Percentiles rank a stretch among this genome's conserved stretches.
Evolutionary conservation across 2,797 vertebrate species (phyloP).

Genomic region (Synaphobranchus kaupii): DNA sequence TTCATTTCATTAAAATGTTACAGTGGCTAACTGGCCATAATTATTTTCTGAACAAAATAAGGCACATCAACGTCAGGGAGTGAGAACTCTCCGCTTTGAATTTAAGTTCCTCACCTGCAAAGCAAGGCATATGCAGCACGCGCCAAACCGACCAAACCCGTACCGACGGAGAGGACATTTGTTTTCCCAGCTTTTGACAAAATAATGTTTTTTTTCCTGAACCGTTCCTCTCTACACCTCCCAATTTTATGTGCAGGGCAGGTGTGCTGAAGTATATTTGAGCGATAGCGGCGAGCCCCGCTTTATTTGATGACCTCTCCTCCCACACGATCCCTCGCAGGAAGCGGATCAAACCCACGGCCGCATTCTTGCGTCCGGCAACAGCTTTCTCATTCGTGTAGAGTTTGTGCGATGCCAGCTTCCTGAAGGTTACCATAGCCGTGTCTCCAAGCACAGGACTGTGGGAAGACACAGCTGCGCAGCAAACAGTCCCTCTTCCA

Average conservation of each 20-base stretch:
- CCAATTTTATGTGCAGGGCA: not conserved
- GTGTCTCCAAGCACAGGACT: constrained; percentile 6
- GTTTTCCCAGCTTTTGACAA: no score
- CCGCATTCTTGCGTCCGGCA: constrained; percentile 18
- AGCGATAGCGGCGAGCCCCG: not conserved
- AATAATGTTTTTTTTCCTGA: not conserved
- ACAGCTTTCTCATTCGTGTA: constrained; percentile 25
- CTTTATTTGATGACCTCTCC: not conserved
- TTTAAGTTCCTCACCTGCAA: no score
- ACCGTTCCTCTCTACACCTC: not conserved
- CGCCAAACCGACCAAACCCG: no score
- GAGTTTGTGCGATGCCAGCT: constrained; percentile 16
- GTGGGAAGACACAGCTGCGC: constrained; percentile 25
- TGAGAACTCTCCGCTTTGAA: no score
- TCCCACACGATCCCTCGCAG: not conserved
- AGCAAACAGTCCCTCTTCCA: constrained; percentile 20
- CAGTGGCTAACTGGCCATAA: no score
- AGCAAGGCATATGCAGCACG: not conserved
- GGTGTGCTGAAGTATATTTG: not conserved
- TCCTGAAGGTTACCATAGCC: constrained; percentile 8
- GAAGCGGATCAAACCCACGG: constrained; percentile 2
- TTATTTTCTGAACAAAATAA: no score
- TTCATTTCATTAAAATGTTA: no score
- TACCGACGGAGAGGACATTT: no score
- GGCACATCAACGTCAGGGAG: no score